A percentile compares a stretch with the other conserved stretches of the same genome.
phyloP scores from a whole-genome alignment of 2,113 vertebrate genomes.

The Pseudopodoces humilis region DNA sequence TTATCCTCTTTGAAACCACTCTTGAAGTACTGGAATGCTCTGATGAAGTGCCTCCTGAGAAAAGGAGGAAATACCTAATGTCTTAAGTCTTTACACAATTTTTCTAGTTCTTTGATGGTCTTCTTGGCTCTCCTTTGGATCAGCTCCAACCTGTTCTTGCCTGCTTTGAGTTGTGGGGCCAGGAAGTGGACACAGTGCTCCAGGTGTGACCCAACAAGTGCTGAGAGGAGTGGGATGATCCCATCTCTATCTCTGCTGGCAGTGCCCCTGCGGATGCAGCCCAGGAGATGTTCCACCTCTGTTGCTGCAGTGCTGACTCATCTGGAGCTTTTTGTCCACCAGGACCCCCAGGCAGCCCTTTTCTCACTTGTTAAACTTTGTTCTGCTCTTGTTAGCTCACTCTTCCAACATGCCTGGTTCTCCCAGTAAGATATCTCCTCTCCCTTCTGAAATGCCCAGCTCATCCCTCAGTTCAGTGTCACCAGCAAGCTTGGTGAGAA shows the following conservation, averaged over 20 bases:
- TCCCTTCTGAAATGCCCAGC: neutral
- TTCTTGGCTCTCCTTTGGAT: neutral
- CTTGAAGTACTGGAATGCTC: neutral
- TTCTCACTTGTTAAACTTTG: neutral
- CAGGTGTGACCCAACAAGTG: neutral
- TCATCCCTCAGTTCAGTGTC: neutral
- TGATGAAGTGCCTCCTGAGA: accelerated
- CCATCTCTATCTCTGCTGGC: neutral
- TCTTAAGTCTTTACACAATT: neutral
- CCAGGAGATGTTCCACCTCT: accelerated
- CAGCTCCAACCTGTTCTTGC: neutral
- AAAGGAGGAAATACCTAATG: neutral
- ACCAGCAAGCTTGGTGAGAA: neutral
- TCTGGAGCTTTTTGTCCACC: neutral
- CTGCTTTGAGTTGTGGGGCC: neutral
- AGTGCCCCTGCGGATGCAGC: accelerated
- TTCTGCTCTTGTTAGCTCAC: neutral
- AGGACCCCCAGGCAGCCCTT: neutral
- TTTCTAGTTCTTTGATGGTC: neutral
- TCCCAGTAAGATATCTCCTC: neutral
- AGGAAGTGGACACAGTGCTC: neutral
- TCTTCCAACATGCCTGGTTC: neutral
- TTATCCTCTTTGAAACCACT: neutral
- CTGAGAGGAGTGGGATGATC: neutral
- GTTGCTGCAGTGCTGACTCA: neutral